These are phyloP conservation scores for Rhyacophila evoluta DNA, from an alignment of 2,888 invertebrate species.

Conservation along the genomic window DNA sequence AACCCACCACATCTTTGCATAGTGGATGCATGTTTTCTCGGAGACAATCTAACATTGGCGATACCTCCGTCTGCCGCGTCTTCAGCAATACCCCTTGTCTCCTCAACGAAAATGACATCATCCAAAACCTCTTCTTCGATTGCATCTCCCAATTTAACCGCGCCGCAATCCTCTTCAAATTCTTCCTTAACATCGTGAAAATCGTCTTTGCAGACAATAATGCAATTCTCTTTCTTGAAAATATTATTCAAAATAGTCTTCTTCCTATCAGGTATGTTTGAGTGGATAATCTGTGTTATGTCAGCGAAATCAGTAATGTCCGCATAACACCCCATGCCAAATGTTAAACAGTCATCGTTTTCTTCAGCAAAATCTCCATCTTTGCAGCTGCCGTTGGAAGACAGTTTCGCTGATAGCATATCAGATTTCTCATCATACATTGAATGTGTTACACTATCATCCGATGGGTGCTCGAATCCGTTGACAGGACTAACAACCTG, in stretches of 20 bases:
- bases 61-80: not conserved
- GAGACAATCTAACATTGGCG: constrained; percentile 50
- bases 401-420: constrained; percentile 1
- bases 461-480: constrained; percentile 17
- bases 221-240: constrained; percentile 44
- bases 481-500: constrained; percentile 45
- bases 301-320: constrained; percentile 42
- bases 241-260: constrained; percentile 46
- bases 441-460: not conserved
- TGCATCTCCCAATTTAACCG: not conserved
- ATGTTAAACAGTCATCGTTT: constrained; percentile 33
- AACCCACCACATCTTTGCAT: constrained; percentile 50
- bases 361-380: constrained; percentile 39
- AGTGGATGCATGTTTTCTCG: constrained; percentile 53
- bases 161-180: not conserved
- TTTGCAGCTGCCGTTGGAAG: constrained; percentile 37
- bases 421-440: constrained; percentile 23
- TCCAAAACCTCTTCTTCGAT: not conserved
- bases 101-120: not conserved
- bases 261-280: constrained; percentile 35
- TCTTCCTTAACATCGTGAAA: constrained; percentile 25
- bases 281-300: constrained; percentile 47
- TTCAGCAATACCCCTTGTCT: not conserved
- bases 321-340: constrained; percentile 43
- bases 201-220: constrained; percentile 2